Evolutionary conservation across 2,888 invertebrate genomes (phyloP).

Genomic region (Tortrix viridana): DNA sequence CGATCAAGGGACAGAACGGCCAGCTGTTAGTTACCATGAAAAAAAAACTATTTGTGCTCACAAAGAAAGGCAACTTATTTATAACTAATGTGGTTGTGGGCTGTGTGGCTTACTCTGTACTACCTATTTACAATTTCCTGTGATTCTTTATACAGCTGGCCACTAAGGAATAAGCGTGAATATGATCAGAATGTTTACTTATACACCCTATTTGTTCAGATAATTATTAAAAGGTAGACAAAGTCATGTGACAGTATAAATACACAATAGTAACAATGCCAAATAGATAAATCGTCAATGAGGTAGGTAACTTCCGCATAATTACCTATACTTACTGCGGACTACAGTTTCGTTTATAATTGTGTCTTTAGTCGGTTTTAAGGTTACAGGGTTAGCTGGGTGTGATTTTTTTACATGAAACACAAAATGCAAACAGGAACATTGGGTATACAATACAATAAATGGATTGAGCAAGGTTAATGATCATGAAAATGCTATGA

Average conservation of each 20-base stretch:
- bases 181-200: slow-evolving; percentile 43
- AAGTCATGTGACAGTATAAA: too few relatives aligned
- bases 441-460: slow-evolving; percentile 20
- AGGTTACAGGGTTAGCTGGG: not conserved
- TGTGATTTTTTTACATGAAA: slow-evolving; percentile 10
- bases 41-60: not conserved
- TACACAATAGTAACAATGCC: too few relatives aligned
- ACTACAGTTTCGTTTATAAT: too few relatives aligned
- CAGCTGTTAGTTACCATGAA: slow-evolving; percentile 49
- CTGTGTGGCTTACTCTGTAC: not conserved
- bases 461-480: slow-evolving; percentile 29
- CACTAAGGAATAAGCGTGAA: slow-evolving; percentile 65
- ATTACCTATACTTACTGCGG: too few relatives aligned
- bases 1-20: slow-evolving; percentile 66
- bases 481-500: slow-evolving; percentile 30
- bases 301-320: too few relatives aligned
- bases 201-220: slow-evolving; percentile 9
- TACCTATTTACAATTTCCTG: too few relatives aligned
- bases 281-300: too few relatives aligned
- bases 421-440: slow-evolving; percentile 38
- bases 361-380: too few relatives aligned
- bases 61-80: not conserved
- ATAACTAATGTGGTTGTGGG: too few relatives aligned
- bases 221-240: too few relatives aligned
- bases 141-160: slow-evolving; percentile 58